Evolutionary conservation across 2,113 vertebrate species (phyloP), one percentile per base, ranked within the genome.

Genomic region (Osmerus eperlanus): DNA sequence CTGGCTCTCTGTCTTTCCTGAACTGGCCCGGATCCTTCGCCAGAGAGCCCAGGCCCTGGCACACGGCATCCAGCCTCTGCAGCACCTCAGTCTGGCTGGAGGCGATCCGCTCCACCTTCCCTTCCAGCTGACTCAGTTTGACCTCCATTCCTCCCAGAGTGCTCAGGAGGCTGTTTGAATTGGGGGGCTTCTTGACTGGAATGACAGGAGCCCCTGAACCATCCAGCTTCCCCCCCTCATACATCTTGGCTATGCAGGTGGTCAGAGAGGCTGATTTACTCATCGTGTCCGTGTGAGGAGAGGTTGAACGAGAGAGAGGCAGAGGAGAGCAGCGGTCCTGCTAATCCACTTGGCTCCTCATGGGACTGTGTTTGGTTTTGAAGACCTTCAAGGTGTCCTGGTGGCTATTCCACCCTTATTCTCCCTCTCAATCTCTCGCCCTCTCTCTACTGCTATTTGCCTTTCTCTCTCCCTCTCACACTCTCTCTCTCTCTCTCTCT

Each of bases 71-170:
- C 74, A 96, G 83, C 66, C 91, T 93, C 76, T 88, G 91, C 8
- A 91, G 83, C 65, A 95, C 78, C 15, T 93, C 89, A 73, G 89
- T 91, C 68, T 95, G 94, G 70, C 91, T 90, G 60, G 83, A 81
- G 66, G 92, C 71, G 23, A 95, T 83, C 71, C 83, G 91, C 79
- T 95, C 94, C 28, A 96, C 83, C 78, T 94, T 95, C 67, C 91
- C 92, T 0, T 90, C 93, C 69, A 95, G 82, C 54, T 88, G 2
- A 16, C 78, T 90, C 15, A 95, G 83, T 25, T 94, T 94, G 74
- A 75, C 88, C 84, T 96, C 93, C 91, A 94, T 83, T 3, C 74
- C 68, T 23, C 85, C 89, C 11, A 93, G 75, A 51, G 54, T 87
- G 71, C 71, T 88, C 71, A 71, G 77, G 62, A 88, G 84, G 0